These are phyloP conservation scores for Crioceris asparagi DNA, from an alignment of 2,888 invertebrate genomes.

Conservation along the genomic window DNA sequence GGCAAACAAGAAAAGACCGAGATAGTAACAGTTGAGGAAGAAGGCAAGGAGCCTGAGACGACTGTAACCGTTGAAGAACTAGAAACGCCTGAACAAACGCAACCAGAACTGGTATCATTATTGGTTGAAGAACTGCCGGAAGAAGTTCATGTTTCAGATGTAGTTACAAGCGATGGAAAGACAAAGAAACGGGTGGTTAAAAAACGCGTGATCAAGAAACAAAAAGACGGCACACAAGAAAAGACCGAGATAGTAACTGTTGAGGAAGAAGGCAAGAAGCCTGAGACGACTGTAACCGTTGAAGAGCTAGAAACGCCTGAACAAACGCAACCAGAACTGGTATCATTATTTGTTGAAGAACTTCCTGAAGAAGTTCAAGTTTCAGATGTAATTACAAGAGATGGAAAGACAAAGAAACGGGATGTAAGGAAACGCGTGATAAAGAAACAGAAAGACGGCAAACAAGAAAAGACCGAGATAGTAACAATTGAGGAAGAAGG, in stretches of 20 bases:
- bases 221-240: conserved; percentile 32
- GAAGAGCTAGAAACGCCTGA: conserved; percentile 22
- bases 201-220: conserved; percentile 38
- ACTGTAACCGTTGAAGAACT: conserved; percentile 28
- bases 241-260: conserved; percentile 37
- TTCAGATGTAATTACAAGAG: conserved; percentile 23
- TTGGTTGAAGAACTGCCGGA: conserved; percentile 25
- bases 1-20: conserved; percentile 37
- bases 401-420: conserved; percentile 18
- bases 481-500: conserved; percentile 32
- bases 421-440: conserved; percentile 33
- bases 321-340: conserved; percentile 33
- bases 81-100: conserved; percentile 14
- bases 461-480: conserved; percentile 32
- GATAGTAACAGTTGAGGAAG: conserved; percentile 38
- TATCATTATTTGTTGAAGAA: conserved; percentile 31
- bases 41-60: conserved; percentile 36
- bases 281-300: conserved; percentile 26
- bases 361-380: conserved; percentile 23
- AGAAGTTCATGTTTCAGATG: conserved; percentile 23
- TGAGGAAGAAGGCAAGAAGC: conserved; percentile 29
- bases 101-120: conserved; percentile 13
- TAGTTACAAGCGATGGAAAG: conserved; percentile 18
- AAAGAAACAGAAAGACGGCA: conserved; percentile 33
- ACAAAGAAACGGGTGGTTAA: conserved; percentile 19